Conservation (phyloP, 2,113 vertebrate species). For the Rhynchopsitta pachyrhyncha region DNA sequence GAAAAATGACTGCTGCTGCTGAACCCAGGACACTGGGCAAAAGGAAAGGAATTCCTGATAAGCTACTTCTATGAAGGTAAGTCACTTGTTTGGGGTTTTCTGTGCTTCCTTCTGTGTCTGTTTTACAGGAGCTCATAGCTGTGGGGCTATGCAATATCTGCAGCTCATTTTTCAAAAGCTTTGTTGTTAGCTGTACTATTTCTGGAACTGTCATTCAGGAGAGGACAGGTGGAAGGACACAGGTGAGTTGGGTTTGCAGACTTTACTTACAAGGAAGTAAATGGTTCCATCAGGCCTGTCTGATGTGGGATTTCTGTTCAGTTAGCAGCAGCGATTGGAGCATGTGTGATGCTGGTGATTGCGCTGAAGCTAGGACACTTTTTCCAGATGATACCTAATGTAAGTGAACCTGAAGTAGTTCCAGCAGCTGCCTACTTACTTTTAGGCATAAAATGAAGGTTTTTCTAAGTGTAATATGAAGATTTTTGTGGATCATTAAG, state of each 20-base stretch:
- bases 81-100: background rate
- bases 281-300: background rate
- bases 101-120: background rate
- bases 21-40: background rate
- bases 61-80: background rate
- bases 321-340: slow-evolving; percentile 71
- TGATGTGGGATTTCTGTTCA: slow-evolving; percentile 55
- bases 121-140: slow-evolving; percentile 67
- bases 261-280: background rate
- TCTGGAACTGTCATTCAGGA: slow-evolving; percentile 69
- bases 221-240: slow-evolving; percentile 72
- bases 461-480: background rate
- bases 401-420: slow-evolving; percentile 45
- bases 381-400: slow-evolving; percentile 66
- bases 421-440: background rate
- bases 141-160: slow-evolving; percentile 70
- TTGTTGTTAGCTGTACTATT: slow-evolving; percentile 52
- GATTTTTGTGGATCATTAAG: background rate
- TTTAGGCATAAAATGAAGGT: background rate
- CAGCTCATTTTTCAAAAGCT: slow-evolving; percentile 71
- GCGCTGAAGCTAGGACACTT: slow-evolving; percentile 45
- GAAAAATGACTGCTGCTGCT: too few species aligned
- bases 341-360: slow-evolving; percentile 64
- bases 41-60: background rate
- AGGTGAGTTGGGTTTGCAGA: slow-evolving; percentile 47